These are phyloP conservation scores for Vireo griseus DNA, from an alignment of 2,797 vertebrate species.

Conservation along the genomic window DNA sequence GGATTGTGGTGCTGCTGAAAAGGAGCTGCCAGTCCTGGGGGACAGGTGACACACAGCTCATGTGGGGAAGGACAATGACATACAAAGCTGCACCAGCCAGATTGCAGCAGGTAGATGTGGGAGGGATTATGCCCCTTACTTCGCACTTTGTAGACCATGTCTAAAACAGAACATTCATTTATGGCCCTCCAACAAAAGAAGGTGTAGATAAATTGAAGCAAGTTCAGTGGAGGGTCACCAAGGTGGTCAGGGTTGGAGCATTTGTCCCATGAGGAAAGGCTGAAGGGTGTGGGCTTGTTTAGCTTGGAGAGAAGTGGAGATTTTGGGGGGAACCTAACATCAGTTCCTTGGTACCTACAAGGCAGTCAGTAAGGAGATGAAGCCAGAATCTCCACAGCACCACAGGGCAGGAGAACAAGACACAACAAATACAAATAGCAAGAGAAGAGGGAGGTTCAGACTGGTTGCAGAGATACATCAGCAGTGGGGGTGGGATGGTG, in stretches of 20 bases:
- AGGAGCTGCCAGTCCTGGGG: background rate
- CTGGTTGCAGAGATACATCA: background rate
- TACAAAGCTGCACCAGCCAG: background rate
- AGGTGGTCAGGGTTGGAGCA: background rate
- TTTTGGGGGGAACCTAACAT: background rate
- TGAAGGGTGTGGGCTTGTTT: background rate
- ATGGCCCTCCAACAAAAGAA: background rate
- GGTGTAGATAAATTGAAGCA: background rate
- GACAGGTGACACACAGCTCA: accelerated
- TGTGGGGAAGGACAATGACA: accelerated
- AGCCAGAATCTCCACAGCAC: background rate
- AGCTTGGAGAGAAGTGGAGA: background rate
- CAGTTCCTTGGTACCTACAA: background rate
- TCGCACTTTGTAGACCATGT: background rate
- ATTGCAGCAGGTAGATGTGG: background rate
- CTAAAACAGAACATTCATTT: background rate
- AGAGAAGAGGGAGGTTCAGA: background rate
- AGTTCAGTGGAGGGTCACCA: background rate
- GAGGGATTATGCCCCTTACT: background rate
- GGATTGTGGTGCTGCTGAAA: background rate
- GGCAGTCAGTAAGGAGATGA: background rate
- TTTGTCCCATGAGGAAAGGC: background rate
- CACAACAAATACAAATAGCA: background rate
- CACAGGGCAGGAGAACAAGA: background rate
- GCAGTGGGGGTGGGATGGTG: background rate